phyloP scores from a whole-genome alignment of 2,888 invertebrate species.

The Lithophane semibrunnea region DNA sequence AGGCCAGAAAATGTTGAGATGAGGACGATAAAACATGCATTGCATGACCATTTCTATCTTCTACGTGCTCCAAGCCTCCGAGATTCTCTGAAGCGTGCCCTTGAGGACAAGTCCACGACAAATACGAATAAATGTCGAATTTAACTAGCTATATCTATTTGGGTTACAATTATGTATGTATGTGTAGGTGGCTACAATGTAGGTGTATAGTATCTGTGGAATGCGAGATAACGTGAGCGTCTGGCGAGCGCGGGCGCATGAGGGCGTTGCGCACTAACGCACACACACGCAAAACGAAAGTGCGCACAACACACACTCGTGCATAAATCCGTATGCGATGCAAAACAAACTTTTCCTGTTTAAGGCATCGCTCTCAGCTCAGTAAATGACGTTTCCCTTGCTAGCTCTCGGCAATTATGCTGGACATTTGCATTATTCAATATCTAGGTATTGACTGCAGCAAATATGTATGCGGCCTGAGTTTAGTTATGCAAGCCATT shows the following conservation, averaged over 20 bases:
- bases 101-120: slow-evolving; percentile 47
- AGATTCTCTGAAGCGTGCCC: slow-evolving; percentile 48
- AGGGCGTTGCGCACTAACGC: slow-evolving; percentile 68
- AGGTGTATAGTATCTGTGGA: slow-evolving; percentile 72
- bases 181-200: slow-evolving; percentile 70
- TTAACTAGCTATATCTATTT: slow-evolving; percentile 64
- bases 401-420: slow-evolving; percentile 44
- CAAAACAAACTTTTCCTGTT: slow-evolving; percentile 72
- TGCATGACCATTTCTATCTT: slow-evolving; percentile 45
- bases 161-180: slow-evolving; percentile 67
- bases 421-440: slow-evolving; percentile 56
- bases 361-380: slow-evolving; percentile 63
- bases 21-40: slow-evolving; percentile 40
- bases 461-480: slow-evolving; percentile 27
- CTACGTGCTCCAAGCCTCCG: slow-evolving; percentile 25
- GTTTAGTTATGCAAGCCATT: slow-evolving; percentile 3
- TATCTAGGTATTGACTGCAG: slow-evolving; percentile 41
- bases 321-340: slow-evolving; percentile 53
- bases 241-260: slow-evolving; percentile 72
- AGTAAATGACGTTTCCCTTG: slow-evolving; percentile 60
- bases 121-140: slow-evolving; percentile 53
- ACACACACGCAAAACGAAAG: slow-evolving; percentile 70
- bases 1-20: slow-evolving; percentile 36
- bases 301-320: slow-evolving; percentile 61
- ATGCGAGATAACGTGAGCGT: slow-evolving; percentile 72